phyloP scores from a whole-genome alignment of 2,888 invertebrate species.

The Phasia obesa region DNA sequence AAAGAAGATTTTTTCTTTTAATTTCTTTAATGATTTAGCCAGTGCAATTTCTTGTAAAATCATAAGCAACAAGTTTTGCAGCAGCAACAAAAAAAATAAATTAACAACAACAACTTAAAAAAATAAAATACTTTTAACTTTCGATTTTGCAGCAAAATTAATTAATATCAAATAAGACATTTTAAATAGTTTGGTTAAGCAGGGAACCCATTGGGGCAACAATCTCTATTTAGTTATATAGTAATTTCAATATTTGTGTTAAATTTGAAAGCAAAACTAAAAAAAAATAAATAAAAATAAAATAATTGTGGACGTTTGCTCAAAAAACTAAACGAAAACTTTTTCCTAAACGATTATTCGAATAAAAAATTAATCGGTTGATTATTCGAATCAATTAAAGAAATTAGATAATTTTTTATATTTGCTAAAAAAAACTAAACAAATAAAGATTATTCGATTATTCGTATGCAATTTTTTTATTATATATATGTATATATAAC shows the following conservation, averaged over 20 bases:
- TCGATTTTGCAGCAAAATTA: conserved; percentile 47
- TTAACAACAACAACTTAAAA: not conserved
- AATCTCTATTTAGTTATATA: no score
- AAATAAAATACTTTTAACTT: conserved; percentile 45
- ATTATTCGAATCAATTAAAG: not conserved
- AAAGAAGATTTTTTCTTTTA: conserved; percentile 42
- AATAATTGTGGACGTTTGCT: no score
- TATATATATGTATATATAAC: no score
- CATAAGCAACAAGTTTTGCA: conserved; percentile 9
- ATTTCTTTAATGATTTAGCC: conserved; percentile 48
- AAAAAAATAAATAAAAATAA: no score
- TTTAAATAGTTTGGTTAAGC: not conserved
- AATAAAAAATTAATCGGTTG: not conserved
- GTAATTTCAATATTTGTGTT: no score
- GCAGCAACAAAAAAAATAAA: conserved; percentile 2
- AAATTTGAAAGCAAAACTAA: not conserved
- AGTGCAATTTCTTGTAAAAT: not conserved
- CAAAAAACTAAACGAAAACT: no score
- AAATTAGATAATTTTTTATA: no score
- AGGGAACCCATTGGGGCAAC: no score
- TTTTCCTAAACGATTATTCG: no score
- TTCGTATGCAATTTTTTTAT: no score
- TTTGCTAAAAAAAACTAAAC: no score
- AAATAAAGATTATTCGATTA: no score
- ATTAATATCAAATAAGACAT: conserved; percentile 16